Percentiles rank a stretch among this genome's conserved stretches.
Conservation (phyloP, 2,888 invertebrate species). For the Xestia sexstrigata region DNA sequence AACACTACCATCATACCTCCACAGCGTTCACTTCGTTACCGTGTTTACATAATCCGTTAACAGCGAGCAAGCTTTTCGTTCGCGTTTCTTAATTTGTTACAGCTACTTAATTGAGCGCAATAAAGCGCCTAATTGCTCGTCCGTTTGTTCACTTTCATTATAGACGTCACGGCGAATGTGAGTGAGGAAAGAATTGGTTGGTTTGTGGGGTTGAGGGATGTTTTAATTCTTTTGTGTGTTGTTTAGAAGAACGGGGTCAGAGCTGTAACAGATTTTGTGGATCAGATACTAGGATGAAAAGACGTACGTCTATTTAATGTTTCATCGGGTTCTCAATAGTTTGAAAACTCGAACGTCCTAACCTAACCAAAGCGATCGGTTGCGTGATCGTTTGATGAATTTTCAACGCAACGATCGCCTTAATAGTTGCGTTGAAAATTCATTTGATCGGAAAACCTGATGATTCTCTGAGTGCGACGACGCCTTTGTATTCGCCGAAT, state of each 20-base stretch:
- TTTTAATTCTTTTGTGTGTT: background rate
- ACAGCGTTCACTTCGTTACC: slow-evolving; percentile 80
- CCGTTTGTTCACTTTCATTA: slow-evolving; percentile 57
- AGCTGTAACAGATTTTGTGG: background rate
- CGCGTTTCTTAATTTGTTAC: slow-evolving; percentile 84
- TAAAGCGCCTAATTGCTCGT: slow-evolving; percentile 69
- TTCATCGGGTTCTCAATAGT: background rate
- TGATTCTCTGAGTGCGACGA: background rate
- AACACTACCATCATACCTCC: background rate
- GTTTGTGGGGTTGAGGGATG: background rate
- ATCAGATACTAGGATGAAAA: background rate
- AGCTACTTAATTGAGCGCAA: slow-evolving; percentile 81
- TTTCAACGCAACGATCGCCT: no score
- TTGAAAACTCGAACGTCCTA: background rate
- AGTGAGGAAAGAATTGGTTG: slow-evolving; percentile 16
- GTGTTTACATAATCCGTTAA: slow-evolving; percentile 83
- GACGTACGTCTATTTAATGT: background rate
- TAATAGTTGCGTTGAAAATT: background rate
- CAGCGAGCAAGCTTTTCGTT: slow-evolving; percentile 74
- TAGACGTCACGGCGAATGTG: slow-evolving; percentile 28
- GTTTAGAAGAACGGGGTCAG: background rate
- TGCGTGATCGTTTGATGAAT: background rate
- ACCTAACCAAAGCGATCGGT: background rate
- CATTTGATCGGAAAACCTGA: background rate
- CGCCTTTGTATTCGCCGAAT: background rate